phyloP scores from a whole-genome alignment of 2,888 invertebrate species.

The Palloptera scutellata region DNA sequence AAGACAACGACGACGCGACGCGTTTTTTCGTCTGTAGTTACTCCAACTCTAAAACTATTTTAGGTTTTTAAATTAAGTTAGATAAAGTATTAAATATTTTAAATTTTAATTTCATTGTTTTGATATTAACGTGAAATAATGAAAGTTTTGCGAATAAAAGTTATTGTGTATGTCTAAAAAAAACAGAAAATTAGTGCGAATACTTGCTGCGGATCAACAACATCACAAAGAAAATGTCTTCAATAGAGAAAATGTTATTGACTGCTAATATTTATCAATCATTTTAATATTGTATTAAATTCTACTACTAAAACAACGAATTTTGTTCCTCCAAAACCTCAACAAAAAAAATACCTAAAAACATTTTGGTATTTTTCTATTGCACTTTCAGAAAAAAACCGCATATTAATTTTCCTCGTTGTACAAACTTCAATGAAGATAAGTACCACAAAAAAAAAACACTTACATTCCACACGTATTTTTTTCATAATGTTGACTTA shows the following conservation, averaged over 20 bases:
- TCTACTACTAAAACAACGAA: too few species aligned
- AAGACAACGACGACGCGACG: conserved; percentile 25
- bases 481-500: conserved; percentile 13
- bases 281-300: too few species aligned
- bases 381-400: background rate
- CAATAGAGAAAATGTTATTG: background rate
- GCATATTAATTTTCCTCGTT: background rate
- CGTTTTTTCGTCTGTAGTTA: conserved; percentile 21
- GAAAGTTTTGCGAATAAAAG: background rate
- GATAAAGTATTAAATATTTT: background rate
- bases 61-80: conserved; percentile 5
- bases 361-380: background rate
- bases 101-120: conserved; percentile 1
- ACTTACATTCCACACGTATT: conserved; percentile 22
- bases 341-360: background rate
- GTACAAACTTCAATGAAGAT: background rate
- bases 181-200: background rate
- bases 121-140: too few species aligned
- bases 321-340: background rate
- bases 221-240: background rate
- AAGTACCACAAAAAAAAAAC: background rate
- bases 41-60: background rate
- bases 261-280: background rate
- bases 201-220: background rate
- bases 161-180: background rate